phyloP scores from a whole-genome alignment of 1,140 invertebrate genomes.

The Dreissena polymorpha region DNA sequence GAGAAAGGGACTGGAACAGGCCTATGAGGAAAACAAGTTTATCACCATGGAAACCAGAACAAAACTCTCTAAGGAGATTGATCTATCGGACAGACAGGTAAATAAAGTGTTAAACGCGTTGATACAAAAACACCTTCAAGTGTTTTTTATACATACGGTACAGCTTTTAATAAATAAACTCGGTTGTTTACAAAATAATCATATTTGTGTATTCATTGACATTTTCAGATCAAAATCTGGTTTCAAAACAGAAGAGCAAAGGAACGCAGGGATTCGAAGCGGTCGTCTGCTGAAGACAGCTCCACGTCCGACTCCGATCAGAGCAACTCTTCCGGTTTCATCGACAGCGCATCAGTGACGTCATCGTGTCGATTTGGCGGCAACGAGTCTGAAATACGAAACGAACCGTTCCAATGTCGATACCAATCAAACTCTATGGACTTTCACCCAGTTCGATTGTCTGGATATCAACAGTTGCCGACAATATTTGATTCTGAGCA shows the following conservation, averaged over 20 bases:
- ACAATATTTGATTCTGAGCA: no score
- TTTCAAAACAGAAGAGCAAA: slow-evolving; percentile 47
- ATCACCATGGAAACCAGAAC: slow-evolving; percentile 14
- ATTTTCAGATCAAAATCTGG: slow-evolving; percentile 43
- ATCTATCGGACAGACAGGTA: slow-evolving; percentile 51
- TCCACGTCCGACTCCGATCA: no score
- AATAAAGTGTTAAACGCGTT: neutral
- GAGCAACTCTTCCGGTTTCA: no score
- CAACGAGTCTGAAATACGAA: no score
- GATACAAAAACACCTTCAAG: no score
- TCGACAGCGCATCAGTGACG: neutral
- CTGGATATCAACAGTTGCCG: no score
- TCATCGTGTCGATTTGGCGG: no score
- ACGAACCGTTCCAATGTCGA: no score
- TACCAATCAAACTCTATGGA: no score
- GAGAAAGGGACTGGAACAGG: slow-evolving; percentile 29
- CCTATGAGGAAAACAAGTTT: slow-evolving; percentile 39
- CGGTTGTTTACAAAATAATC: neutral
- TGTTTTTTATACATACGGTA: no score
- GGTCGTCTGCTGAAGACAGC: neutral
- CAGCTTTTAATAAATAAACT: no score
- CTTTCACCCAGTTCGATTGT: no score
- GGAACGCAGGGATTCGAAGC: slow-evolving; percentile 36
- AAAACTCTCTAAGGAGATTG: slow-evolving; percentile 14
- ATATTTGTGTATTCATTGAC: neutral